Percentiles rank a stretch among this genome's conserved stretches.
phyloP scores from a whole-genome alignment of 2,888 invertebrate species.

The Sphaerophoria taeniata region DNA sequence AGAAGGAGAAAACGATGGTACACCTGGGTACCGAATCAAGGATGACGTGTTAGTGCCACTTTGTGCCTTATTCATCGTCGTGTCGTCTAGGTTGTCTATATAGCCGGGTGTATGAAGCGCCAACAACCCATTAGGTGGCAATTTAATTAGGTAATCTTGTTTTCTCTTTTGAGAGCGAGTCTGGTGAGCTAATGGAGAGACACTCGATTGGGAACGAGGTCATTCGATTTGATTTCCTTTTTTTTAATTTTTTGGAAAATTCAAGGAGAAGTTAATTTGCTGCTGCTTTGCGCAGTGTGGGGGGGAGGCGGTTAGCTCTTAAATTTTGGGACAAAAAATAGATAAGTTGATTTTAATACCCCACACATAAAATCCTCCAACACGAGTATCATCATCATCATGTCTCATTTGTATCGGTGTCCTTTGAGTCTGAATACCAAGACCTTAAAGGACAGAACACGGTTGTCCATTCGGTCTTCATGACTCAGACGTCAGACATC shows the following conservation, averaged over 20 bases:
- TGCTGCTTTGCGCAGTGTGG: no score
- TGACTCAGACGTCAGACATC: no score
- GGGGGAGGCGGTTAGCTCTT: no score
- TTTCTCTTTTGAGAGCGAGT: conserved; percentile 43
- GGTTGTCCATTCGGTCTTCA: no score
- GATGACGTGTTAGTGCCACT: background rate
- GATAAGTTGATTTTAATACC: no score
- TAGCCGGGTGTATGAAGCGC: background rate
- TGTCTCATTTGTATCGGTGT: no score
- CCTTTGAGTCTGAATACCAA: no score
- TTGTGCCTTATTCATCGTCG: background rate
- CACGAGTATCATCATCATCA: no score
- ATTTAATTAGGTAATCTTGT: conserved; percentile 72
- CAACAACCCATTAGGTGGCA: conserved; percentile 57
- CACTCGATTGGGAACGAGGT: conserved; percentile 49
- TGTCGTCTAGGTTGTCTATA: background rate
- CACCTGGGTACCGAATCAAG: background rate
- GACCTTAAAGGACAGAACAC: no score
- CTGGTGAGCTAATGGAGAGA: conserved; percentile 54
- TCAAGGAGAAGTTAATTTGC: conserved; percentile 24
- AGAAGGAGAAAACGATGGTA: background rate
- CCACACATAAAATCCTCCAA: no score
- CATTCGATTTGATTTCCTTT: conserved; percentile 3
- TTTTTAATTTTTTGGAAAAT: conserved; percentile 9
- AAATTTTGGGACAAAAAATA: no score